A percentile compares a stretch with the other conserved stretches of the same genome.
Conservation (phyloP, 2,888 invertebrate species). For the Lepidocyrtinus sp. region DNA sequence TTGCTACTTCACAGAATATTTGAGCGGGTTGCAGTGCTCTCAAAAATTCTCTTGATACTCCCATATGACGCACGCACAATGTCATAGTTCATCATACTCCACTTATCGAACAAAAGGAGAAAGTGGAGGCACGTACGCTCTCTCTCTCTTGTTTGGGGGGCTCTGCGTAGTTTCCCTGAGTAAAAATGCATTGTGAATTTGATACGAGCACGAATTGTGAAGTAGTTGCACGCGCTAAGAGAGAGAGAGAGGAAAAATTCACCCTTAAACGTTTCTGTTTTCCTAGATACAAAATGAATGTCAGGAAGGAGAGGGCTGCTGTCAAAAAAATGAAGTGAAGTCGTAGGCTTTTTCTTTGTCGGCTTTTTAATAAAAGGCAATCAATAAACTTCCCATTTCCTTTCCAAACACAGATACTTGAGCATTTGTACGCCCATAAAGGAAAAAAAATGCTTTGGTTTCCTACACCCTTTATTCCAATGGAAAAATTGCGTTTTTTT, state of each 20-base stretch:
- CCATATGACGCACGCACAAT: slow-evolving; percentile 46
- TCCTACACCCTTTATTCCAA: no score
- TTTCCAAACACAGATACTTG: slow-evolving; percentile 22
- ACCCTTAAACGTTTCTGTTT: slow-evolving; percentile 12
- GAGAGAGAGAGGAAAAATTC: slow-evolving; percentile 4
- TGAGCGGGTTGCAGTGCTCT: no score
- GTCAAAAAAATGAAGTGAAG: slow-evolving; percentile 45
- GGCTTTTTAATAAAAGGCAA: slow-evolving; percentile 50
- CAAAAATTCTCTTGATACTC: background rate
- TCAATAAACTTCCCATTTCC: slow-evolving; percentile 56
- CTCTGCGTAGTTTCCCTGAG: background rate
- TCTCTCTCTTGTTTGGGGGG: background rate
- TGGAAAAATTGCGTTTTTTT: no score
- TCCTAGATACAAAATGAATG: slow-evolving; percentile 19
- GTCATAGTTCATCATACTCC: slow-evolving; percentile 48
- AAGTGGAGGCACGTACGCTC: slow-evolving; percentile 23
- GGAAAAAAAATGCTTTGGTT: no score
- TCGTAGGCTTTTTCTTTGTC: slow-evolving; percentile 43
- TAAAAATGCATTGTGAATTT: slow-evolving; percentile 12
- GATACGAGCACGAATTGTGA: slow-evolving; percentile 4
- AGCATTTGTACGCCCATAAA: background rate
- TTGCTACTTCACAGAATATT: slow-evolving; percentile 17
- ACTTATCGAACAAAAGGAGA: background rate
- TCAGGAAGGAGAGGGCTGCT: slow-evolving; percentile 31
- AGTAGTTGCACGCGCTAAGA: slow-evolving; percentile 9